Percentiles rank a stretch among this genome's conserved stretches.
Conservation (phyloP, 2,113 vertebrate genomes). For the Tringa solitaria region DNA sequence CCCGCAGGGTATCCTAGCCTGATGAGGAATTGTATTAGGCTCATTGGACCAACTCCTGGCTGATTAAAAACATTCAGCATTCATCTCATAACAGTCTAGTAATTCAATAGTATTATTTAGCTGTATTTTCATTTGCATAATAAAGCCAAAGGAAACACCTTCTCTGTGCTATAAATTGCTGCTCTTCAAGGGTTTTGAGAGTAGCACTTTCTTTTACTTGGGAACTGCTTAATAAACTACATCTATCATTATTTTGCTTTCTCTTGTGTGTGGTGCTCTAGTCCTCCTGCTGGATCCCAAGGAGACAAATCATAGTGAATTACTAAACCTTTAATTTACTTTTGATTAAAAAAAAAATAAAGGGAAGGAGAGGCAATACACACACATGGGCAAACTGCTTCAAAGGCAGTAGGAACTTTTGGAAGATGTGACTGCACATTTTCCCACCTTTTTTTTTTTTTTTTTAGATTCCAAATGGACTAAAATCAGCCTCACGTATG, state of each 20-base stretch:
- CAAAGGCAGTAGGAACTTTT: background rate
- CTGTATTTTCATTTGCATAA: slow-evolving; percentile 35
- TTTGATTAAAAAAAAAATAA: slow-evolving; percentile 10
- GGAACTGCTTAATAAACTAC: slow-evolving; percentile 40
- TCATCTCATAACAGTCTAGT: slow-evolving; percentile 4
- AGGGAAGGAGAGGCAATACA: background rate
- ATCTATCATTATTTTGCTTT: slow-evolving; percentile 33
- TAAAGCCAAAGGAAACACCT: slow-evolving; percentile 30
- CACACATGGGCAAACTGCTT: background rate
- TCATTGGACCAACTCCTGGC: background rate
- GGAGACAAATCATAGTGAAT: slow-evolving; percentile 45
- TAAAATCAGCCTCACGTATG: background rate
- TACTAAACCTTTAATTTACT: slow-evolving; percentile 53
- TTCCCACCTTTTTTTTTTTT: background rate
- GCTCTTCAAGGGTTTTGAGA: slow-evolving; percentile 33
- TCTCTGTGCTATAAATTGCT: background rate
- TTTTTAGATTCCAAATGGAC: background rate
- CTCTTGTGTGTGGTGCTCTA: background rate
- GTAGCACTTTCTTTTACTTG: slow-evolving; percentile 23
- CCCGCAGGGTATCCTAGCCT: background rate
- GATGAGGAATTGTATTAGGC: slow-evolving; percentile 17
- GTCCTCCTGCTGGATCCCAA: slow-evolving; percentile 36
- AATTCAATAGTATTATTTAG: slow-evolving; percentile 40
- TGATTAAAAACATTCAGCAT: slow-evolving; percentile 45
- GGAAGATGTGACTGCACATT: background rate